phyloP scores from a whole-genome alignment of 2,888 invertebrate species.

The Pristionchus exspectatus region DNA sequence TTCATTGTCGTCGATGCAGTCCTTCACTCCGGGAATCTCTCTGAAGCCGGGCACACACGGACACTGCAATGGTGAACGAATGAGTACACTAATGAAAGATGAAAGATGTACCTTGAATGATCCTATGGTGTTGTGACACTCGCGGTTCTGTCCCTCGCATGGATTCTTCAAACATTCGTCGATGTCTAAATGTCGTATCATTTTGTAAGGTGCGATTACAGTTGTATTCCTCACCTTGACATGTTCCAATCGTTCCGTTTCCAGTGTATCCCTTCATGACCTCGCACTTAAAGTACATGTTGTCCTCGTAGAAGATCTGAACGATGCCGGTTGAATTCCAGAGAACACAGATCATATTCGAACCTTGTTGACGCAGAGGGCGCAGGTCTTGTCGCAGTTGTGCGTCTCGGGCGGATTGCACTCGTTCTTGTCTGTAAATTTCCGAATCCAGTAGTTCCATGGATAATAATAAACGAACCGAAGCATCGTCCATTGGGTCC shows the following conservation, averaged over 20 bases:
- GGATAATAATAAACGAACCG: neutral
- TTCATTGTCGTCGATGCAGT: slow-evolving; percentile 51
- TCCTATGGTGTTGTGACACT: slow-evolving; percentile 53
- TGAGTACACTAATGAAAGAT: neutral
- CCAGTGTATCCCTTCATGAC: slow-evolving; percentile 42
- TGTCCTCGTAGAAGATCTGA: slow-evolving; percentile 40
- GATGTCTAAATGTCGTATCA: slow-evolving; percentile 42
- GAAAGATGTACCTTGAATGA: slow-evolving; percentile 30
- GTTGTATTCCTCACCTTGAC: neutral
- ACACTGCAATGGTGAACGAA: neutral
- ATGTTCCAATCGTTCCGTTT: slow-evolving; percentile 45
- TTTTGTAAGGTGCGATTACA: too few relatives aligned
- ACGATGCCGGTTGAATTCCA: neutral
- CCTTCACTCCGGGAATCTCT: slow-evolving; percentile 41
- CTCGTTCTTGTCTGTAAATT: slow-evolving; percentile 50
- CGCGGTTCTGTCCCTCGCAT: slow-evolving; percentile 33
- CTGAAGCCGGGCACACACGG: slow-evolving; percentile 41
- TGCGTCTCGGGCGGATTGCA: neutral
- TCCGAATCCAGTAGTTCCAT: too few relatives aligned
- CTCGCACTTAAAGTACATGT: slow-evolving; percentile 43
- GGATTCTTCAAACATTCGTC: slow-evolving; percentile 47
- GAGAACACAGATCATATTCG: neutral
- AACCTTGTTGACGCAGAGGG: slow-evolving; percentile 50
- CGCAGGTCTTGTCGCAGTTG: slow-evolving; percentile 42
- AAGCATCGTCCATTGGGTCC: slow-evolving; percentile 42